phyloP scores from a whole-genome alignment of 1,140 invertebrate genomes.

The Achatina immaculata region DNA sequence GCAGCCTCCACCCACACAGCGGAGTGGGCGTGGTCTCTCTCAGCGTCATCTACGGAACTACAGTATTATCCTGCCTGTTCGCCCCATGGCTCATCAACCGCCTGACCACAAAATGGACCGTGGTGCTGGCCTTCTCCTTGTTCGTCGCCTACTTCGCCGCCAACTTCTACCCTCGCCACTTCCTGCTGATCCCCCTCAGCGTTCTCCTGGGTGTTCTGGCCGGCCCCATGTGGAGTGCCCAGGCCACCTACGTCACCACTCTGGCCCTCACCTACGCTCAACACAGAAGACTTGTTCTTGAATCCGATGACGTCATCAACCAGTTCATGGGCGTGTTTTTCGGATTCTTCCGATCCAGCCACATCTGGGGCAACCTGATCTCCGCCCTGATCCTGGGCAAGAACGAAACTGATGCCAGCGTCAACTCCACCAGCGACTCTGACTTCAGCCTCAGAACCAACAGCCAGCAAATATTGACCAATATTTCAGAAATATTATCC shows the following conservation, averaged over 20 bases:
- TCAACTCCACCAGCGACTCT: not conserved
- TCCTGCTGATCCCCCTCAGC: constrained; percentile 60
- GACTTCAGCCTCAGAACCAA: not conserved
- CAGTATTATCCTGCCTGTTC: constrained; percentile 66
- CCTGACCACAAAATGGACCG: constrained; percentile 66
- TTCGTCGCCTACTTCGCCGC: constrained; percentile 66
- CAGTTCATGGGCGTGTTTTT: constrained; percentile 69
- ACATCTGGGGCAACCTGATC: constrained; percentile 69
- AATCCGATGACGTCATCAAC: constrained; percentile 59
- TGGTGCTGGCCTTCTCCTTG: constrained; percentile 60
- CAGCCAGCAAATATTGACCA: not conserved
- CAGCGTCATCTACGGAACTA: constrained; percentile 64
- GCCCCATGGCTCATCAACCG: constrained; percentile 66
- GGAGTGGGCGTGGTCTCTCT: constrained; percentile 67
- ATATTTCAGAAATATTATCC: not conserved
- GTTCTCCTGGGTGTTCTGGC: constrained; percentile 59
- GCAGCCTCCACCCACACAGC: constrained; percentile 62
- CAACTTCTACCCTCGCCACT: constrained; percentile 65
- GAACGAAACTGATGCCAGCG: constrained; percentile 47
- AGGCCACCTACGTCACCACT: constrained; percentile 66
- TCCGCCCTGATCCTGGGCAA: constrained; percentile 60
- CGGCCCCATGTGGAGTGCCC: constrained; percentile 67
- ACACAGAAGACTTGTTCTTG: constrained; percentile 52
- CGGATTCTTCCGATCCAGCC: constrained; percentile 62
- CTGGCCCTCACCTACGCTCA: constrained; percentile 63